These are phyloP conservation scores for Datnioides undecimradiatus DNA, from an alignment of 2,113 vertebrate species.

Conservation along the genomic window DNA sequence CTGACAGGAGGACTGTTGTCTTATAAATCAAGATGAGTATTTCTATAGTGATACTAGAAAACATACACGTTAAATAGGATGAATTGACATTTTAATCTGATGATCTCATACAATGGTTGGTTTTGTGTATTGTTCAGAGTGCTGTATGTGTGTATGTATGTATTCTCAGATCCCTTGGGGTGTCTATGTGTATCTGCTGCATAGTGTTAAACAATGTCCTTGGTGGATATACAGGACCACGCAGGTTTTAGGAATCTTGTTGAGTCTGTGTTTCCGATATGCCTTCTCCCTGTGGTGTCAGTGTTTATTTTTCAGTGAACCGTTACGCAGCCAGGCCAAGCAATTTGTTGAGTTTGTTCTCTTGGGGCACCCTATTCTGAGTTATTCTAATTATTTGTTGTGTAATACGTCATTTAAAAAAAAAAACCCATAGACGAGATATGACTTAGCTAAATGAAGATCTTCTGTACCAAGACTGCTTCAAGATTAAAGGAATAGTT, in stretches of 20 bases:
- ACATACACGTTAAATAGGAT: neutral
- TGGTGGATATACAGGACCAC: neutral
- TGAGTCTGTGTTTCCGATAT: slow-evolving; percentile 23
- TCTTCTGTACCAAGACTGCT: too few species aligned
- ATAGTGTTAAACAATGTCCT: neutral
- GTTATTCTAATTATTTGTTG: slow-evolving; percentile 27
- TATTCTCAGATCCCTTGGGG: neutral
- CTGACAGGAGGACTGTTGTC: too few species aligned
- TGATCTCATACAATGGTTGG: neutral
- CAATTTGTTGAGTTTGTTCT: slow-evolving; percentile 33
- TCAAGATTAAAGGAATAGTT: neutral
- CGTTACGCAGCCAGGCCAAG: neutral
- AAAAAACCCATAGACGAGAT: neutral
- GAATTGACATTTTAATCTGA: neutral
- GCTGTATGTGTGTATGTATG: neutral
- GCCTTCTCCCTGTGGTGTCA: neutral
- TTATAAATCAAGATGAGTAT: too few species aligned
- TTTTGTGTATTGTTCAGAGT: neutral
- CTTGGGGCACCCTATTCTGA: slow-evolving; percentile 12
- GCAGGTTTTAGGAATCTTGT: slow-evolving; percentile 27
- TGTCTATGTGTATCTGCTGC: neutral
- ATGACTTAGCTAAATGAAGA: slow-evolving; percentile 12
- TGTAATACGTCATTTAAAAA: slow-evolving; percentile 31
- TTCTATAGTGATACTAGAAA: neutral
- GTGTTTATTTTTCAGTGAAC: slow-evolving; percentile 22